Base-by-base conservation (phyloP, 2,113 vertebrate genomes). In the Eptesicus fuscus region DNA sequence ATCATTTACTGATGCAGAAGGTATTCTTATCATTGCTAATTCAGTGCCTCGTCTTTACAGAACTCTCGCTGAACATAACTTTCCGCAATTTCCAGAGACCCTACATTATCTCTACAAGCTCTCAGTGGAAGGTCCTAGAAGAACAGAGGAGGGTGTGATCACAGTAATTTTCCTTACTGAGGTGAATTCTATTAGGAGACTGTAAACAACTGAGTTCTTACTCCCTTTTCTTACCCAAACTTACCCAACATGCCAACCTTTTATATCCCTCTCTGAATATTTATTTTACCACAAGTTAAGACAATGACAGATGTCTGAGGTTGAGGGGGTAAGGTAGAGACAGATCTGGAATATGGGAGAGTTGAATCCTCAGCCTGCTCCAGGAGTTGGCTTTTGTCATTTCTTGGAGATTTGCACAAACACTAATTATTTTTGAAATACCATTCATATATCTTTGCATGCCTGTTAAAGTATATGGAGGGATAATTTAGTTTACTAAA, bases 1-100 rank as follows among this genome's bases (percentile, higher is more conserved):
- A 73, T 44, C 42, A 42, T 23, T 71, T 84, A 25, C 11, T 71
- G 10, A 40, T 49, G 10, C 7, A 63, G 35, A 42, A 42, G 30
- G 14, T 23, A 1, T 65, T 77, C 28, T 25, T 23, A 80, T 53
- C 22, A 80, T 53, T 77, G 56, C 37, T 97, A 84, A 93, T 8
- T n/a, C 51, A 22, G 59, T 9, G 30, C 14, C 56, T 78, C 47
- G 4, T 83, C 67, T 83, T 92, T 76, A 63, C 93, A 97, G 97
- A 96, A 84, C 96, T 30, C 97, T 97, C 49, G 91, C 92, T 79
- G 90, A 97, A 0, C 18, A 11, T 32, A 92, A 95, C 20, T 97
- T 97, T 9, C 96, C 96, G 49, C 97, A 97, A 86, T 95, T 97
- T 83, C 95, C 95, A 17, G 94, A 97, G 61, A 97, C 97, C 9